Evolutionary conservation across 2,888 invertebrate genomes (phyloP), one percentile per base, ranked within the genome.

Genomic region (Apotomis betuletana): DNA sequence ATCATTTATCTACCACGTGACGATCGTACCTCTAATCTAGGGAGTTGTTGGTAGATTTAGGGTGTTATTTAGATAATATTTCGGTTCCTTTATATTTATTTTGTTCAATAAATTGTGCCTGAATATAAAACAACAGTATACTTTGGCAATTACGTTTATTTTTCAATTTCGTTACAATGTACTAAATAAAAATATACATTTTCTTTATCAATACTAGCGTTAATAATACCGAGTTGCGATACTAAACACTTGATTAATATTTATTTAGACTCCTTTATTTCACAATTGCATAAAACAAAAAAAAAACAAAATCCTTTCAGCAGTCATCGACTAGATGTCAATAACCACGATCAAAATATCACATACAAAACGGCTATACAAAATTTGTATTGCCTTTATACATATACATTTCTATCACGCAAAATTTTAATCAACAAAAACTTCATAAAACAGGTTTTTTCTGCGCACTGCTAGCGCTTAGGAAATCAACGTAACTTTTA

Each of bases 71-170:
- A 27, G 27, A 27, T 27, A 27, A 27, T 2, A 27, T 27, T 27
- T 27, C 2, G 2, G 27, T 27, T 15, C 15, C 0, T 1, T 27
- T 27, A 27, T 27, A 27, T 27, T 27, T 27, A 27, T 27, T 27
- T 27, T 27, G 27, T 27, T 27, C 27, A 27, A 27, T 27, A 27
- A 27, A 27, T 27, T 27, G 27, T 1, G 27, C 27, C 27, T 27
- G 1, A 27, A 27, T 27, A 77, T 78, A 75, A 84, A 81, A 85
- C 78, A 79, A 81, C 75, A 75, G 44, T 41, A 64, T 79, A 85
- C 85, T 87, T 87, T 87, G 88, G 87, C 87, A 87, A 85, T 83
- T 82, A 80, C 83, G 77, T 87, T 87, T 85, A 86, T 85, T 86
- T 81, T 81, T 81, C 82, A 82, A 81, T 81, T 84, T 80, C 76